Conservation (phyloP, 2,113 vertebrate species). For the Anser cygnoides region DNA sequence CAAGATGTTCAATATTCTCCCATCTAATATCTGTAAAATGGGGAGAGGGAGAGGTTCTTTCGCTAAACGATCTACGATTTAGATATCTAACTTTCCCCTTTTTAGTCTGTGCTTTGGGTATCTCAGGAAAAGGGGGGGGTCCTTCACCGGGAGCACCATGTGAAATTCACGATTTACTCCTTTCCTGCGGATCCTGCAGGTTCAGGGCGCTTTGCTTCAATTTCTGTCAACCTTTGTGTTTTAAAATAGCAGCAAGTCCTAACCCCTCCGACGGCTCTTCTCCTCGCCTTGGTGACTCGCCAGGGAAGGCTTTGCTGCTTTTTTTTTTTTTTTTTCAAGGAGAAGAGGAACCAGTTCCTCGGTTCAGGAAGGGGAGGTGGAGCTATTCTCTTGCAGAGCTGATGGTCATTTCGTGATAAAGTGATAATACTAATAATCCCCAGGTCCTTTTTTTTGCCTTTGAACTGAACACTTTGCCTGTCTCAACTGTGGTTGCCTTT, state of each 20-base stretch:
- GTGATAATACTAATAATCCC: constrained; percentile 72
- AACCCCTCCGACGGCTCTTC: neutral
- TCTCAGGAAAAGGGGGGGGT: neutral
- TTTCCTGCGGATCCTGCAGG: neutral
- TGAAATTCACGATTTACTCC: neutral
- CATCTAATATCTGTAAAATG: neutral
- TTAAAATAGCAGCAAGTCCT: neutral
- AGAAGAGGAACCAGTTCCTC: neutral
- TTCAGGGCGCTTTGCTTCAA: neutral
- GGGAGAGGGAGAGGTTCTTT: neutral
- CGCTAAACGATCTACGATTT: neutral
- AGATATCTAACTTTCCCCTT: neutral
- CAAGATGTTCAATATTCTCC: neutral
- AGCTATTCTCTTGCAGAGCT: constrained; percentile 30
- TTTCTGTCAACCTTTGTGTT: neutral
- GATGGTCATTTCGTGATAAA: constrained; percentile 75
- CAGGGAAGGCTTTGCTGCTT: constrained; percentile 11
- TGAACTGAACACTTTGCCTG: constrained; percentile 75
- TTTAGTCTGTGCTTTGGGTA: neutral
- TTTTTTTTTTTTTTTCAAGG: constrained; percentile 14
- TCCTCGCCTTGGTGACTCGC: rapidly evolving
- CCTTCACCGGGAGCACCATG: rapidly evolving
- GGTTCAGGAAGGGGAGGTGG: constrained; percentile 48
- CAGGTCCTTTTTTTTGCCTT: constrained; percentile 62
- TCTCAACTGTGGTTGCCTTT: constrained; percentile 71